Percentiles rank a stretch among this genome's conserved stretches.
Evolutionary conservation across 2,797 vertebrate genomes (phyloP).

Genomic region (Alosa sapidissima): DNA sequence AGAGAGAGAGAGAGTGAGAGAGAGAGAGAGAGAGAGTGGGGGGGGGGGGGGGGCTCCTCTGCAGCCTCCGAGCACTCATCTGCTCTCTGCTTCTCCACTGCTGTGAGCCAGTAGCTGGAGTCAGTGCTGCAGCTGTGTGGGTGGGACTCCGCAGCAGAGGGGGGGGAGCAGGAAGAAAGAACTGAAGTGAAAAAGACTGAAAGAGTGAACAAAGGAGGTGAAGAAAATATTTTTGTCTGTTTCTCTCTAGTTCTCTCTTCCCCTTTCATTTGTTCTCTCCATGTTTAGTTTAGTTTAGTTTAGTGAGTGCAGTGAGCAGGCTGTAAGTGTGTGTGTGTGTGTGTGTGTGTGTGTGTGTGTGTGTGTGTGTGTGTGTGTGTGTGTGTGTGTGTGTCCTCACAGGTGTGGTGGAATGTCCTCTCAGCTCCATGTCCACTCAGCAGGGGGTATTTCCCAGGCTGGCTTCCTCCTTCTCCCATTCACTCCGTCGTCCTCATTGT

Average conservation of each 20-base stretch:
- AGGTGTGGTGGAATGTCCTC: neutral
- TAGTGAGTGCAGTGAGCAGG: neutral
- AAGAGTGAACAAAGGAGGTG: too few relatives aligned
- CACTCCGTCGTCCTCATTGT: constrained; percentile 36
- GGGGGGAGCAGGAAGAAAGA: neutral
- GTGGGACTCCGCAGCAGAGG: neutral
- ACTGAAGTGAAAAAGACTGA: neutral
- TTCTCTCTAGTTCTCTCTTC: neutral
- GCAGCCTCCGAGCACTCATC: neutral
- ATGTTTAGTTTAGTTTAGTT: neutral
- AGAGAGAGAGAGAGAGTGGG: neutral
- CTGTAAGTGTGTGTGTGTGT: neutral
- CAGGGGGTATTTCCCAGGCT: neutral
- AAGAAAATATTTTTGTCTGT: neutral
- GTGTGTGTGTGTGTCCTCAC: neutral
- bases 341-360: neutral
- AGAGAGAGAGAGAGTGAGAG: too few relatives aligned
- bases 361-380: constrained; percentile 11
- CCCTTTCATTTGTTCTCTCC: neutral
- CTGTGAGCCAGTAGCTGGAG: neutral
- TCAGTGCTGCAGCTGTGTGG: neutral
- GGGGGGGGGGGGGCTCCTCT: neutral
- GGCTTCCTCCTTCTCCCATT: neutral
- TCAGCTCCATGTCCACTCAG: neutral
- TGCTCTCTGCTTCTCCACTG: neutral